Conservation (phyloP, 2,888 invertebrate genomes). For the Cataglyphis albicans region DNA sequence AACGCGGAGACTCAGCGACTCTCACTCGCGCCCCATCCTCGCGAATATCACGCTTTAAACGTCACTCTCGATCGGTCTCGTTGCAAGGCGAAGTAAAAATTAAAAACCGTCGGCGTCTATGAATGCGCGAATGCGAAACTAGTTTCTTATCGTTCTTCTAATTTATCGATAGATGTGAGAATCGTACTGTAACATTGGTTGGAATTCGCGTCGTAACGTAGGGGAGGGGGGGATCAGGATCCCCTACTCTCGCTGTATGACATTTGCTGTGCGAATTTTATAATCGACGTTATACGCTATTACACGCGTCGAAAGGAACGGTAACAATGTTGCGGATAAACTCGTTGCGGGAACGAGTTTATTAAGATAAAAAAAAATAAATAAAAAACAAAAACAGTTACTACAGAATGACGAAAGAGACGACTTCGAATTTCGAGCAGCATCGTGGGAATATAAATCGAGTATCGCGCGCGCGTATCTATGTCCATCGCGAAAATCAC, state of each 20-base stretch:
- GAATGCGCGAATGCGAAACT: background rate
- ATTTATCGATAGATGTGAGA: background rate
- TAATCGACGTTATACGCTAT: background rate
- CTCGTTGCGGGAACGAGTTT: background rate
- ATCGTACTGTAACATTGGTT: background rate
- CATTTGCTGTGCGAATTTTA: background rate
- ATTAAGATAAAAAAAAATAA: background rate
- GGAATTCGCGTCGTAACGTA: background rate
- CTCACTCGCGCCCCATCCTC: constrained; percentile 48
- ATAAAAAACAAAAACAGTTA: too few relatives aligned
- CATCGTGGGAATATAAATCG: background rate
- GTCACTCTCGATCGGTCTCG: background rate
- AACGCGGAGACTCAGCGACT: constrained; percentile 61
- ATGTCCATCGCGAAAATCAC: background rate
- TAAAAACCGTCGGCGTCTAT: background rate
- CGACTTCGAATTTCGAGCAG: background rate
- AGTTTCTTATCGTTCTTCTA: background rate
- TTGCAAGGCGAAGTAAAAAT: background rate
- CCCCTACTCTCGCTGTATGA: background rate
- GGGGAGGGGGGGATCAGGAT: too few relatives aligned
- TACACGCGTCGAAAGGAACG: background rate
- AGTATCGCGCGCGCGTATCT: background rate
- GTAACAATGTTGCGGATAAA: background rate
- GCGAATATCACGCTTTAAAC: background rate
- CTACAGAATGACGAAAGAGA: background rate